Base-by-base conservation (phyloP, 2,113 vertebrate species). In the Seriola rivoliana region DNA sequence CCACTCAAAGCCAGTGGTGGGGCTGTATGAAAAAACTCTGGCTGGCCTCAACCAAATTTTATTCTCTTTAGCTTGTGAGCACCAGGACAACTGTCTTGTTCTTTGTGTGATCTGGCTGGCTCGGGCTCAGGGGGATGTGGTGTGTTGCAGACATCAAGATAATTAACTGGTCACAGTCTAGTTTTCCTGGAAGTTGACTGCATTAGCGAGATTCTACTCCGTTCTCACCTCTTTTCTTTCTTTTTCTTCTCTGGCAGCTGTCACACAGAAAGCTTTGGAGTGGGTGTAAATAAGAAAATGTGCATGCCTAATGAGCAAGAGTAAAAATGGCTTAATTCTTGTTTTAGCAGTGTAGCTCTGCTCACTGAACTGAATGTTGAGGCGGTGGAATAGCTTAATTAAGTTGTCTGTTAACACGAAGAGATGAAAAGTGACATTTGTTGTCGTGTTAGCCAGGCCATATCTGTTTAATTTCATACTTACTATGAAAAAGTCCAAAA, bases 131-230 rank as follows among this genome's bases (percentile, higher is more conserved):
- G 55, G 16, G 17, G 64, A 60, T 50, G 66, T 62, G 76, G 48
- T 80, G 66, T 68, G 23, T 75, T 62, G 58, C 65, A 85, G 54
- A 12, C 78, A 82, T 81, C 57, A 55, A 71, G 65, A 83, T 86
- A 82, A 84, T 76, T 44, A 73, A 78, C 66, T 46, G 38, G 62
- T 82, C 78, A 85, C 60, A 71, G 79, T 81, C 8, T 55, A 34
- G 50, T 68, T 82, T 81, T 92, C 68, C 75, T 79, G 71, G 60
- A 84, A 81, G 78, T 71, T 58, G 64, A 81, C 46, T 58, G 46
- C 48, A 57, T 78, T 72, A 71, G 70, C 12, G 1, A 75, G 48
- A 66, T 32, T 40, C n/a, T 62, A 71, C 62, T 62, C 63, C 54
- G 12, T 79, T 84, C 57, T 85, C 52, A 67, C 69, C 50, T 80